These are phyloP conservation scores for Tolypeutes matacus DNA, from an alignment of 2,797 vertebrate genomes.

Conservation along the genomic window DNA sequence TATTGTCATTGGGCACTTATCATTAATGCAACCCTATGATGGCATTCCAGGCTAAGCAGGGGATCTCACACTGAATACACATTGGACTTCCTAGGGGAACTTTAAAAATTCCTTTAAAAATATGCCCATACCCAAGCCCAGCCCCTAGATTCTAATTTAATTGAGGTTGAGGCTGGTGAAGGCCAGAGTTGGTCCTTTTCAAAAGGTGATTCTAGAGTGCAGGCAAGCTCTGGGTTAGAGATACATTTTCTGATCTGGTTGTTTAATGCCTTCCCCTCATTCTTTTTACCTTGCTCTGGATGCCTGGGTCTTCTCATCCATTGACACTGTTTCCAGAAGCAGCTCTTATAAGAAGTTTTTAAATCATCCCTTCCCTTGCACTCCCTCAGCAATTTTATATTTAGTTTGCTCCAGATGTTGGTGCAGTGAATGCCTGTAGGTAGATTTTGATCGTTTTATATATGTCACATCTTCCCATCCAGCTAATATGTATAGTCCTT, in stretches of 20 bases:
- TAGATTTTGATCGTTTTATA: constrained; percentile 38
- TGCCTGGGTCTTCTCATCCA: background rate
- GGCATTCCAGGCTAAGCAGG: background rate
- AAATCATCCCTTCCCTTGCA: background rate
- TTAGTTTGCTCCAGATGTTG: background rate
- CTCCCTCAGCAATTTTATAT: background rate
- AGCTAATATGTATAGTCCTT: constrained; percentile 42
- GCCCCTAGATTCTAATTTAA: background rate
- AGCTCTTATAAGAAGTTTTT: background rate
- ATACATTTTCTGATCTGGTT: background rate
- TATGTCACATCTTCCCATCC: background rate
- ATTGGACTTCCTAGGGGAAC: background rate
- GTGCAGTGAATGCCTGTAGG: background rate
- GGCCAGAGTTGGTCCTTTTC: background rate
- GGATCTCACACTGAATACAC: background rate
- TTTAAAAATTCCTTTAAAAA: constrained; percentile 36
- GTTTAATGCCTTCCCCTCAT: background rate
- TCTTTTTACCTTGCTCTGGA: background rate
- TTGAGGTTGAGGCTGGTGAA: background rate
- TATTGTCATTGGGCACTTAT: background rate
- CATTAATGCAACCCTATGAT: background rate
- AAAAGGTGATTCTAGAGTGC: background rate
- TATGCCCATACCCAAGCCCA: background rate
- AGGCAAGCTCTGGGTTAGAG: background rate
- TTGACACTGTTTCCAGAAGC: background rate